Evolutionary conservation across 2,113 vertebrate genomes (phyloP).

Genomic region (Phoxinus phoxinus): DNA sequence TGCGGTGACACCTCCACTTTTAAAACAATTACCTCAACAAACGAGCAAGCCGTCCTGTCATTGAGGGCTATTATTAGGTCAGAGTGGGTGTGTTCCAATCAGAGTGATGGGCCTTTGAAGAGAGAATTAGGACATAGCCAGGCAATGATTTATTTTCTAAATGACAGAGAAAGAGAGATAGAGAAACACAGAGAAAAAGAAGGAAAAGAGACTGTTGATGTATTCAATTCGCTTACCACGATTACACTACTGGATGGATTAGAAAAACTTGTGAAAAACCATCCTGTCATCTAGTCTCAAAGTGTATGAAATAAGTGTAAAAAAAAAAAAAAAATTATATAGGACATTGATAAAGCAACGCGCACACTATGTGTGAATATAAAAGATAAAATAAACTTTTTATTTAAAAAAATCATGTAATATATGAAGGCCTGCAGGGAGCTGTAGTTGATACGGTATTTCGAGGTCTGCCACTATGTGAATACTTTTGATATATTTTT

Average conservation of each 20-base stretch:
- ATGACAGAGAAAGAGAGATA: neutral
- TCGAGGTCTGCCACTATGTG: neutral
- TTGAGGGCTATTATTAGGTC: conserved; percentile 48
- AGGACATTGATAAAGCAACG: neutral
- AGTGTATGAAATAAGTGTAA: neutral
- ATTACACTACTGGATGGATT: neutral
- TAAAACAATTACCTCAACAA: conserved; percentile 39
- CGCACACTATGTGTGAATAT: neutral
- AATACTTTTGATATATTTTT: neutral
- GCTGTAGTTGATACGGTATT: neutral
- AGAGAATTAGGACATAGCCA: neutral
- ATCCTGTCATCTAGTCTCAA: neutral
- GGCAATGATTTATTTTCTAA: neutral
- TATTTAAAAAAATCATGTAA: neutral
- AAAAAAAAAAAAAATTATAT: too few species aligned
- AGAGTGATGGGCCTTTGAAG: conserved; percentile 20
- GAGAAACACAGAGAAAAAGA: neutral
- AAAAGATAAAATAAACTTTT: neutral
- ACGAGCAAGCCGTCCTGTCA: conserved; percentile 21
- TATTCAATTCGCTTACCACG: neutral
- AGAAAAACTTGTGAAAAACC: neutral
- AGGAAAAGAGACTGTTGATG: neutral
- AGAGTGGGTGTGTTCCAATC: conserved; percentile 50
- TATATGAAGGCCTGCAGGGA: neutral
- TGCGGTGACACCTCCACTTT: conserved; percentile 18